A percentile compares a stretch with the other conserved stretches of the same genome.
phyloP scores from a whole-genome alignment of 2,113 vertebrate genomes.

The Hydrochoerus hydrochaeris region DNA sequence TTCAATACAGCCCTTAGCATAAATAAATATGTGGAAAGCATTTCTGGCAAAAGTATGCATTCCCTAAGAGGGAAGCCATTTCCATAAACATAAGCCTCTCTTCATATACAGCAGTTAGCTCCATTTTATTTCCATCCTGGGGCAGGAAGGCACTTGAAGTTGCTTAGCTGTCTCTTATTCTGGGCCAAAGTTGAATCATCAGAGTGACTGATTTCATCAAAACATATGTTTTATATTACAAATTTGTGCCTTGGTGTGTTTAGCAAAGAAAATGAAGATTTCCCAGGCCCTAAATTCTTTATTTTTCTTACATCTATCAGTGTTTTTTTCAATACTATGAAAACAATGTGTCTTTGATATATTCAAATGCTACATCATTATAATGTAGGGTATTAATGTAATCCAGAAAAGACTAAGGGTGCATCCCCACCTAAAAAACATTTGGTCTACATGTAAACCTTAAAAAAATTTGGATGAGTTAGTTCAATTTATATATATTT shows the following conservation, averaged over 20 bases:
- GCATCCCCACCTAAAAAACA: neutral
- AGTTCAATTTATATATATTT: neutral
- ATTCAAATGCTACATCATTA: constrained; percentile 24
- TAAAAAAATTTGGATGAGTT: neutral
- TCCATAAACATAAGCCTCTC: constrained; percentile 22
- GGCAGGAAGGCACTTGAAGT: neutral
- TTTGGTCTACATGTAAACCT: constrained; percentile 40
- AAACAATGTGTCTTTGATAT: constrained; percentile 41
- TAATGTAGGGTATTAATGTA: constrained; percentile 30
- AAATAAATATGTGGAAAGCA: constrained; percentile 54
- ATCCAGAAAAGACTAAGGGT: constrained; percentile 19
- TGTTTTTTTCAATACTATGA: constrained; percentile 36
- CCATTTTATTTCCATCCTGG: constrained; percentile 20
- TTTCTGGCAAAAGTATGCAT: constrained; percentile 35
- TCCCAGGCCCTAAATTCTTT: neutral
- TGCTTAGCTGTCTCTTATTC: neutral
- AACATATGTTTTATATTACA: constrained; percentile 57
- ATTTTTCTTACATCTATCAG: constrained; percentile 18
- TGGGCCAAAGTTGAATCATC: constrained; percentile 24
- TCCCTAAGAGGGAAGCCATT: constrained; percentile 37
- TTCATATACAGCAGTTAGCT: neutral
- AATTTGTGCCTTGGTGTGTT: neutral
- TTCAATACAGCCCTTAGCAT: constrained; percentile 37
- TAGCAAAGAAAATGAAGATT: constrained; percentile 42
- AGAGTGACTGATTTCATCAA: constrained; percentile 32